Evolutionary conservation across 2,888 invertebrate species (phyloP), one percentile per base, ranked within the genome.

Genomic region (Bhutanitis thaidina): DNA sequence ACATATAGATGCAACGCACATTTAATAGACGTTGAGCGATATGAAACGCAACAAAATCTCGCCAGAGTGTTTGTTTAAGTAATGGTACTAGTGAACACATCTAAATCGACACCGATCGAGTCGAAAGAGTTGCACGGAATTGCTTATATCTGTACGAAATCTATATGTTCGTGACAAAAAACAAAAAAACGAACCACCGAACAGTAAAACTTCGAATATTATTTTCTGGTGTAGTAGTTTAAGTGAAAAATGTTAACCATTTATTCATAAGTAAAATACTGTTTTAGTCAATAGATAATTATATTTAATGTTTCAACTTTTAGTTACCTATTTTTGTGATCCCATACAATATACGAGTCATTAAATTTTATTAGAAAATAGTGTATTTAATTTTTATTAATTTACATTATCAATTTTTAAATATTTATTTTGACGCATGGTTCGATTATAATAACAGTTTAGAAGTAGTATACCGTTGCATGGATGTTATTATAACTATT

Each of bases 401-500:
- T 49, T 52, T 53, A 53, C 39, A 48, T 8, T 8, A 50, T 50
- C 20, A 16, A 12, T 50, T 50, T 25, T 34, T 35, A 15, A 44
- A 50, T 55, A 37, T 61, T 65, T 61, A 61, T 57, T 78, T 74
- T 67, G 75, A 72, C 81, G 81, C 81, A 85, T 85, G 83, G 81
- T 81, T 86, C 82, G 80, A 80, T 80, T 79, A 80, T 77, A 74
- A 73, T 60, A 77, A 77, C 75, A 76, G 77, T 81, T 80, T 86
- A 89, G 86, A 69, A 71, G 87, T 87, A 87, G 88, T 71, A 66
- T 77, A 82, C 78, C 77, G 85, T 82, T 90, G 89, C 86, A 90
- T 90, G 89, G 88, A 89, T 90, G 90, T 90, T 90, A 90, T 85
- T 88, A 88, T 89, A 52, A 52, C 51, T 52, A 89, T 78, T 87